These are phyloP conservation scores for Rutpela maculata DNA, from an alignment of 2,888 invertebrate genomes.

Conservation along the genomic window DNA sequence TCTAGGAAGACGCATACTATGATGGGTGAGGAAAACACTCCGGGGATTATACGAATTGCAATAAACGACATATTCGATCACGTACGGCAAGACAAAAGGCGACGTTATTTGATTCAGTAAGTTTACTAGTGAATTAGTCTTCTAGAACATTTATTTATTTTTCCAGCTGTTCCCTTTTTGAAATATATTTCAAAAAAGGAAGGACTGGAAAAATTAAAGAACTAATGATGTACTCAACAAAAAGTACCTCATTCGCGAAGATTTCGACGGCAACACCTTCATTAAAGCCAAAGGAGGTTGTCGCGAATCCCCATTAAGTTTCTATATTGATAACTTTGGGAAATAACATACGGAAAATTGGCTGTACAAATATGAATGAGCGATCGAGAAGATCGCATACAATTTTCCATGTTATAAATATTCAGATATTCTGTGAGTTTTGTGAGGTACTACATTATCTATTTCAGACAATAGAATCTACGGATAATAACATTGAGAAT, in stretches of 20 bases:
- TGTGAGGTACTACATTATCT: conserved; percentile 15
- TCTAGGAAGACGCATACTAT: conserved; percentile 93
- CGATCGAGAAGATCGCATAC: conserved; percentile 92
- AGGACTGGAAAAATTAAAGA: too few species aligned
- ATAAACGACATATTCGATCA: conserved; percentile 83
- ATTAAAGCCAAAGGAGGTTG: conserved; percentile 82
- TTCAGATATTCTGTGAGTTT: conserved; percentile 9
- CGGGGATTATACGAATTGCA: conserved; percentile 86
- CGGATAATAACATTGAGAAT: conserved; percentile 54
- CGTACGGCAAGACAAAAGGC: conserved; percentile 78
- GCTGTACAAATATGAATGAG: conserved; percentile 92
- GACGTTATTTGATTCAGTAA: conserved; percentile 85
- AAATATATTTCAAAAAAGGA: too few species aligned
- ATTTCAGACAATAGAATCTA: conserved; percentile 70
- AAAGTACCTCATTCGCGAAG: conserved; percentile 80
- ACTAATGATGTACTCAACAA: conserved; percentile 85
- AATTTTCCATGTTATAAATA: conserved; percentile 89
- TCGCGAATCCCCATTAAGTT: conserved; percentile 79
- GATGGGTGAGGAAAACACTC: conserved; percentile 82
- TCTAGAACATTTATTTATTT: not conserved
- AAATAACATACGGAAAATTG: conserved; percentile 83
- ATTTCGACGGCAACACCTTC: conserved; percentile 78
- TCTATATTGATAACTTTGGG: conserved; percentile 79
- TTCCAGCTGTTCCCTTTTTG: conserved; percentile 87
- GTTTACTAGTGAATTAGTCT: conserved; percentile 16